phyloP scores from a whole-genome alignment of 2,797 vertebrate species.

The Nothura maculosa region DNA sequence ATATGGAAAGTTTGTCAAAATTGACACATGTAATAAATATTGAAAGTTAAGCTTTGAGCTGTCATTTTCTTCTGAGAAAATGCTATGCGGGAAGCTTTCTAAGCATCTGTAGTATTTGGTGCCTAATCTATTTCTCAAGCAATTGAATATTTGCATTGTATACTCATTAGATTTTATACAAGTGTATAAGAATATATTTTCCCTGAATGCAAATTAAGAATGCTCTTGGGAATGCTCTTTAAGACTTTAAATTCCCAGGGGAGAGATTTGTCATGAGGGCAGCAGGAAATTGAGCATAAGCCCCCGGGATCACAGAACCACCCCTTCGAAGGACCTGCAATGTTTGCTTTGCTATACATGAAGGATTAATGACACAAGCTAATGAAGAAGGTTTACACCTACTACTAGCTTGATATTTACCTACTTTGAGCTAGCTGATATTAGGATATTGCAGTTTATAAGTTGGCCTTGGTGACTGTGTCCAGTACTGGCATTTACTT shows the following conservation, averaged over 20 bases:
- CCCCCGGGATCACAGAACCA: background rate
- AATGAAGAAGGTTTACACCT: background rate
- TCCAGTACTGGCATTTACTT: background rate
- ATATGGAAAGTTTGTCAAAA: background rate
- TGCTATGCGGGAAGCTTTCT: background rate
- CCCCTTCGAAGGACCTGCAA: background rate
- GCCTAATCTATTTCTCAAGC: background rate
- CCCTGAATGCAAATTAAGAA: background rate
- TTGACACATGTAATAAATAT: background rate
- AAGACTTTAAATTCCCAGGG: background rate
- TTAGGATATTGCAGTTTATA: background rate
- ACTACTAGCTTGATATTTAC: background rate
- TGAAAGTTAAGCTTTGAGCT: background rate
- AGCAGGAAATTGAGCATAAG: background rate
- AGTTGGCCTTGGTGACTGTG: background rate
- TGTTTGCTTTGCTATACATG: background rate
- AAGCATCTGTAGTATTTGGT: background rate
- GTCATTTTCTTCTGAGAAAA: background rate
- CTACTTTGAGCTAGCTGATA: background rate
- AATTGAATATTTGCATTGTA: fast-evolving
- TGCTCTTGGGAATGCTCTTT: background rate
- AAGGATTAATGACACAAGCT: background rate
- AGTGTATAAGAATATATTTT: background rate
- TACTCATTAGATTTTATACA: background rate
- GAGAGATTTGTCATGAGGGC: background rate